phyloP scores from a whole-genome alignment of 1,140 invertebrate species.

The Aphelinus certus region DNA sequence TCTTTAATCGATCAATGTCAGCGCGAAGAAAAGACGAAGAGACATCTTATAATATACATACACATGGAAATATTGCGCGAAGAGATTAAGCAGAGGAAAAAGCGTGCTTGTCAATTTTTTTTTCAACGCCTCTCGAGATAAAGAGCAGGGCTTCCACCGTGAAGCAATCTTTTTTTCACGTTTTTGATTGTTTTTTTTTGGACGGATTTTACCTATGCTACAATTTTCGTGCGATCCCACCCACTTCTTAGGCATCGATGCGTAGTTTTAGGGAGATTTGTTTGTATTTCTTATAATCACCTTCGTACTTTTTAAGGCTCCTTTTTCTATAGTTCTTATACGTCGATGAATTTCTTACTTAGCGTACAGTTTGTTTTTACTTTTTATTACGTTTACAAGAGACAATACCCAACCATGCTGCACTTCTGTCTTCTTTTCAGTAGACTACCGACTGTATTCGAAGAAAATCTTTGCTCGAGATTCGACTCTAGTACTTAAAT shows the following conservation, averaged over 20 bases:
- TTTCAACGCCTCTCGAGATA: constrained; percentile 28
- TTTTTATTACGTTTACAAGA: constrained; percentile 55
- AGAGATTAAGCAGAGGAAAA: constrained; percentile 22
- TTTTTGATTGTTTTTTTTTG: constrained; percentile 36
- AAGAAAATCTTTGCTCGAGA: constrained; percentile 35
- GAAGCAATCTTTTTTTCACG: constrained; percentile 34
- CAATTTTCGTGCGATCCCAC: constrained; percentile 51
- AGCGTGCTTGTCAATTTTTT: constrained; percentile 32
- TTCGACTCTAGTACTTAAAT: constrained; percentile 41
- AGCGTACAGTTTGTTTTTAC: constrained; percentile 61
- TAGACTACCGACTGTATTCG: constrained; percentile 34
- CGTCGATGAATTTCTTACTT: constrained; percentile 55
- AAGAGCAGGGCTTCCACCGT: constrained; percentile 25
- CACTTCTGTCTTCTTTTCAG: constrained; percentile 33
- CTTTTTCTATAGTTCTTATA: constrained; percentile 57
- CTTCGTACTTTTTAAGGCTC: constrained; percentile 57
- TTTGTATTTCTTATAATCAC: constrained; percentile 63
- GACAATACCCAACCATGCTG: constrained; percentile 20
- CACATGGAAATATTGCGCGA: constrained; percentile 24
- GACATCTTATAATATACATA: constrained; percentile 35
- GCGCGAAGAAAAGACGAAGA: constrained; percentile 24
- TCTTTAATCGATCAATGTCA: constrained; percentile 47
- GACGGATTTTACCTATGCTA: constrained; percentile 37
- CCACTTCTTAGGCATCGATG: constrained; percentile 53
- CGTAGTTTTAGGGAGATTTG: constrained; percentile 57